Conservation (phyloP, 1,140 invertebrate species). For the Atta texana region DNA sequence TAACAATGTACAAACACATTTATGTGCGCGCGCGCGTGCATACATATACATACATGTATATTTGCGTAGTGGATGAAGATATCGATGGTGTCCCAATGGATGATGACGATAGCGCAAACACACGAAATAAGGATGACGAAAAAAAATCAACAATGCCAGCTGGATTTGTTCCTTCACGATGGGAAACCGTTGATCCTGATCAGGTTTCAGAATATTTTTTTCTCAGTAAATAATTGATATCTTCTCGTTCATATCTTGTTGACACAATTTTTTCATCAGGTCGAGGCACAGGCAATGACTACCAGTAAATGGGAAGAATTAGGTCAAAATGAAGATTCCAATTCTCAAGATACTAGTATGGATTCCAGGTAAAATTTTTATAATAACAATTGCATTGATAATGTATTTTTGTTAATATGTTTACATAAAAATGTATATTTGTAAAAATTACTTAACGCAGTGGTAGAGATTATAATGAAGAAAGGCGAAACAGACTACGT, state of each 20-base stretch:
- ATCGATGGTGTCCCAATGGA: constrained; percentile 94
- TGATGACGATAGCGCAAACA: constrained; percentile 82
- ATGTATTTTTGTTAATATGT: neutral
- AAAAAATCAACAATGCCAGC: constrained; percentile 86
- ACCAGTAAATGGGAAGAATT: constrained; percentile 95
- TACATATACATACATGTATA: neutral
- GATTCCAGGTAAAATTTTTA: constrained; percentile 81
- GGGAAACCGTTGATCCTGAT: constrained; percentile 97
- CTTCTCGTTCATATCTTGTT: neutral
- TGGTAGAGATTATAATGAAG: constrained; percentile 89
- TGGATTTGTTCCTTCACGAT: constrained; percentile 95
- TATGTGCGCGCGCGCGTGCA: no score
- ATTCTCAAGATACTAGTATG: constrained; percentile 85
- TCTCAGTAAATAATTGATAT: constrained; percentile 9
- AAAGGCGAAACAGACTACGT: constrained; percentile 93
- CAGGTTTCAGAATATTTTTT: constrained; percentile 84
- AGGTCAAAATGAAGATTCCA: constrained; percentile 87
- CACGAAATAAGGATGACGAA: constrained; percentile 80
- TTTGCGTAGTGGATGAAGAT: constrained; percentile 91
- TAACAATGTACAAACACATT: no score
- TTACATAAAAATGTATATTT: constrained; percentile 23
- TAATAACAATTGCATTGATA: neutral
- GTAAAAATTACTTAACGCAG: constrained; percentile 66
- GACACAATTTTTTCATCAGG: constrained; percentile 72
- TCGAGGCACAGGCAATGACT: constrained; percentile 95